Percentiles rank a stretch among this genome's conserved stretches.
phyloP scores from a whole-genome alignment of 2,888 invertebrate species.

The Eustalomyia histrio region DNA sequence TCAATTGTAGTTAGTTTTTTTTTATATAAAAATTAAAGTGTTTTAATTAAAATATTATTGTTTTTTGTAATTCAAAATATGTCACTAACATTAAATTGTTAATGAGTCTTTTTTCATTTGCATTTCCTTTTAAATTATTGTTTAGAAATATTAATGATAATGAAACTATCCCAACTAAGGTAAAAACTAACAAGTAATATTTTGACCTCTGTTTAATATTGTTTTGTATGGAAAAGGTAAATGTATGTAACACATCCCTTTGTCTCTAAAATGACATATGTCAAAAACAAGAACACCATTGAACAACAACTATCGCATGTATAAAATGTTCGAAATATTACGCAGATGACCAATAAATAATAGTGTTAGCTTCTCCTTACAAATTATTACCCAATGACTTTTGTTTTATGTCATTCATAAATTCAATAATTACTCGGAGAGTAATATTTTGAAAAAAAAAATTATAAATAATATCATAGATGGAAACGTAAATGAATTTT shows the following conservation, averaged over 20 bases:
- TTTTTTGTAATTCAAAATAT: too few relatives aligned
- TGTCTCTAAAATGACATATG: not conserved
- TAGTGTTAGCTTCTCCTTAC: not conserved
- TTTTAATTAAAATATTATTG: too few relatives aligned
- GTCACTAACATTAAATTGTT: too few relatives aligned
- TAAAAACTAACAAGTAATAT: conserved; percentile 11
- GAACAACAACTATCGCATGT: not conserved
- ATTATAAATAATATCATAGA: too few relatives aligned
- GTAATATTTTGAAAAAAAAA: not conserved
- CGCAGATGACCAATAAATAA: not conserved
- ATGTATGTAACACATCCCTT: not conserved
- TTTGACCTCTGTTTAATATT: conserved; percentile 8
- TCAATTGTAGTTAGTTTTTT: too few relatives aligned
- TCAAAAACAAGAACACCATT: conserved; percentile 29
- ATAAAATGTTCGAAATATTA: conserved; percentile 3
- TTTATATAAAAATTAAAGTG: too few relatives aligned
- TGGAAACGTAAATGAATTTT: too few relatives aligned
- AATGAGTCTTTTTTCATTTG: too few relatives aligned
- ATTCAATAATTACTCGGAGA: conserved; percentile 8
- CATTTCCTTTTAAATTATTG: too few relatives aligned
- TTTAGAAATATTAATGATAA: too few relatives aligned
- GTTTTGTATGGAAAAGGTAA: not conserved
- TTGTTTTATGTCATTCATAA: not conserved
- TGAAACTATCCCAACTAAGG: too few relatives aligned
- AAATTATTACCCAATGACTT: not conserved